Base-by-base conservation (phyloP, 2,113 vertebrate species). In the Chloropsis hardwickii region DNA sequence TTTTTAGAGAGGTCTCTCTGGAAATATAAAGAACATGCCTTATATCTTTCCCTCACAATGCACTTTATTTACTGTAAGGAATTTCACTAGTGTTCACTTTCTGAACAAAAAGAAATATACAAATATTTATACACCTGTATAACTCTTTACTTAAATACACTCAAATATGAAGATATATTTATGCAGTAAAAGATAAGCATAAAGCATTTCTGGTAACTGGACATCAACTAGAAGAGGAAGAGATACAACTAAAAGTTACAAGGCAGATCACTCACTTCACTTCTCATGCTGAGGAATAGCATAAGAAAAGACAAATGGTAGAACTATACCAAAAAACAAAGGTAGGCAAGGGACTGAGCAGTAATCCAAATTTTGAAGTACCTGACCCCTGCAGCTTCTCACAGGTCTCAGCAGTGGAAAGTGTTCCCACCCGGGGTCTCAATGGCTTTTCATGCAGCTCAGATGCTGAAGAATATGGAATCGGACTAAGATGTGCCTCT, bases 11-110 rank as follows among this genome's bases (percentile, higher is more conserved):
- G 11, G 21, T 57, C 5, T 70, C 44, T 72, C 35, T 44, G n/a
- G 44, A 92, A 95, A 88, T 88, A 80, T 62, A 94, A 92, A 82
- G 56, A 81, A 72, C 65, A 56, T 67, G 18, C 33, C 40, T 93
- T 28, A 35, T 5, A 56, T 10, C 24, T 24, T 72, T 90, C 42
- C 23, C 53, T 76, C 51, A 78, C 72, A 1, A 83, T 69, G 57
- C 12, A n/a, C 31, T 86, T 66, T 54, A 91, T 86, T 88, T 91
- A 85, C 64, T 42, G 22, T 83, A 95, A 93, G 78, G 64, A 86
- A 91, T 96, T 90, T 78, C 72, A 70, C 44, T 69, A 82, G 67
- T 72, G 65, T 67, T 77, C 67, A 44, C n/a, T 88, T 87, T 71
- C 40, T 42, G 27, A 85, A 82, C 6, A 18, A 42, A 71, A 88